A percentile compares a stretch with the other conserved stretches of the same genome.
phyloP scores from a whole-genome alignment of 2,113 vertebrate genomes.

The Ictalurus furcatus region DNA sequence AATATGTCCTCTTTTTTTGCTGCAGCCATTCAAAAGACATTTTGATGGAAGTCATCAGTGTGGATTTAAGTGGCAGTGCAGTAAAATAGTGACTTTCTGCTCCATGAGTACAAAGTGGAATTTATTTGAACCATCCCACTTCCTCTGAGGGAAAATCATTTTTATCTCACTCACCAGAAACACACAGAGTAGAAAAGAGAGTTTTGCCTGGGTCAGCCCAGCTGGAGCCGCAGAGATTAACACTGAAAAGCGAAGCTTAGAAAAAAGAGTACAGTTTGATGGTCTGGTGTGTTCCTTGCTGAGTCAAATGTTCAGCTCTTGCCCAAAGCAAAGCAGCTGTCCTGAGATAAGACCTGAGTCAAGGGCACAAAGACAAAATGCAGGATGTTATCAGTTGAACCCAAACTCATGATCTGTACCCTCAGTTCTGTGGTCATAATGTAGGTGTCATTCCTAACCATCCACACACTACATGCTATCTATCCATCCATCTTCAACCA shows the following conservation, averaged over 20 bases:
- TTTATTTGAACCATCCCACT: not conserved
- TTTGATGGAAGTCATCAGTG: not conserved
- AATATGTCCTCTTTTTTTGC: not conserved
- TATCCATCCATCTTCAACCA: too few relatives aligned
- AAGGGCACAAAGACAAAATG: not conserved
- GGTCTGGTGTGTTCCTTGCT: not conserved
- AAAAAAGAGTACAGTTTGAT: not conserved
- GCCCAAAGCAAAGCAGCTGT: not conserved
- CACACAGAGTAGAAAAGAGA: not conserved
- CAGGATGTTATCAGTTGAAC: not conserved
- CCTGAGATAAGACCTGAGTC: not conserved
- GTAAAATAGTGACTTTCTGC: not conserved
- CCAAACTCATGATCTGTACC: not conserved
- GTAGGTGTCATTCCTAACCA: not conserved
- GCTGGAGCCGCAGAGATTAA: constrained; percentile 3
- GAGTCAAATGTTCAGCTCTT: not conserved
- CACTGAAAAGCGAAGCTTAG: not conserved
- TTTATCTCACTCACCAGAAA: constrained; percentile 16
- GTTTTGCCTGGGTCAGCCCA: constrained; percentile 1
- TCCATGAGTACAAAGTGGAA: not conserved
- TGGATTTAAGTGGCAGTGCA: not conserved
- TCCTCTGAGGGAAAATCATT: not conserved
- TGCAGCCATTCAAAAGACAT: not conserved
- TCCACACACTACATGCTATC: not conserved
- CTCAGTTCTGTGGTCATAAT: not conserved